Evolutionary conservation across 2,797 vertebrate genomes (phyloP), one percentile per base, ranked within the genome.

Genomic region (Sebastes cheni): DNA sequence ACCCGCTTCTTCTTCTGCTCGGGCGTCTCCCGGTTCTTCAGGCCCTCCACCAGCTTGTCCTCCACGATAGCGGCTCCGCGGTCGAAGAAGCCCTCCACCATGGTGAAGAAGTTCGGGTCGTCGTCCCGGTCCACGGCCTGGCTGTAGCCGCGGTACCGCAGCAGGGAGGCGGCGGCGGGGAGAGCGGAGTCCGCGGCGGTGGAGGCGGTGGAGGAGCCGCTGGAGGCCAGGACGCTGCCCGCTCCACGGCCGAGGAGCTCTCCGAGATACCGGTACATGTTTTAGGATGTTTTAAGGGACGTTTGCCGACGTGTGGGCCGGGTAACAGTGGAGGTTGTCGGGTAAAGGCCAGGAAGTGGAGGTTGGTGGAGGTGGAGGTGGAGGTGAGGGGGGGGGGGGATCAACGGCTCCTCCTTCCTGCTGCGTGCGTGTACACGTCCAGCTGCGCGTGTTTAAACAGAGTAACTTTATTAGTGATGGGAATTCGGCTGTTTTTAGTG

Each of bases 41-140:
- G 88, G 75, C 97, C 95, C 34, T 97, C 96, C 93, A 99, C 96
- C 81, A 99, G 93, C 90, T 98, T 96, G 93, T 98, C 97, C 93
- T 99, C 98, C 76, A 99, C 97, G 77, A 99, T 98, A 22, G 96
- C 92, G 59, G 97, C 97, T 11, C 98, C 98, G 3, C 96, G 96
- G 88, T 99, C 97, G 88, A 99, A 99, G 93, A 99, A 99, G 32
- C 97, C 97, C 94, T 99, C 97, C 86, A 99, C 98, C 98, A 98
- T 98, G 86, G 94, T 95, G 93, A 98, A 98, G 93, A 99, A 99
- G 96, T 98, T 98, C 1, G 97, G 97, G 92, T 99, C 97, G 83
- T 97, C 97, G 8, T 92, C 87, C 42, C 70, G 89, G 22, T 93
- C 95, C 25, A 89, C 96, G 72, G 95, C 97, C 89, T 97, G 95